Evolutionary conservation across 1,140 invertebrate species (phyloP).

Genomic region (Cotesia chilonis): DNA sequence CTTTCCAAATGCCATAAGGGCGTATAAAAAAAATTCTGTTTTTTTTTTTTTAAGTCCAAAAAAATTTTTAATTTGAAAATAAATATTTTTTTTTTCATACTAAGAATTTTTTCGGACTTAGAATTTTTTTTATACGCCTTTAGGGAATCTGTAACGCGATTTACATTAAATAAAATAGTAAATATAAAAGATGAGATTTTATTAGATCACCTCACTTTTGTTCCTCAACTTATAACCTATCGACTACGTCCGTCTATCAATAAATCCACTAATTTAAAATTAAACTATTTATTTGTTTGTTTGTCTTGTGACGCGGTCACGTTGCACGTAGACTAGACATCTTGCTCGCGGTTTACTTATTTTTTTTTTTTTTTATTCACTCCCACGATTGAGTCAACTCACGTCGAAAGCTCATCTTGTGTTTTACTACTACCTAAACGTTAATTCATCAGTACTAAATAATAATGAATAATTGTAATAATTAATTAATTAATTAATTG

Average conservation of each 20-base stretch:
- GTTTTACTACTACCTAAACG: constrained; percentile 19
- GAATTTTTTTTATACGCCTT: not conserved
- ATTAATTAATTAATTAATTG: not conserved
- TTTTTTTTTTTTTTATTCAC: constrained; percentile 2
- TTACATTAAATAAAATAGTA: no score
- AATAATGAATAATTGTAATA: not conserved
- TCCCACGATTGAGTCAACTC: constrained; percentile 35
- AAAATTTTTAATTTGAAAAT: no score
- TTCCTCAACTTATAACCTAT: not conserved
- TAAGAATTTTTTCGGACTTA: no score
- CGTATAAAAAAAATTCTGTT: not conserved
- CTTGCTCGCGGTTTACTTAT: constrained; percentile 9
- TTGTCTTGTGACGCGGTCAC: constrained; percentile 20
- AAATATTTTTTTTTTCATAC: no score
- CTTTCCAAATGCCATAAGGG: constrained; percentile 25
- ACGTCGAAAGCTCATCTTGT: not conserved
- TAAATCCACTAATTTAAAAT: not conserved
- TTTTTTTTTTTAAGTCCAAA: no score
- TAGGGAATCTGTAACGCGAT: no score
- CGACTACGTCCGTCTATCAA: not conserved
- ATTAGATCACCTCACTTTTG: not conserved
- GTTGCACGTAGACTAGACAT: constrained; percentile 35
- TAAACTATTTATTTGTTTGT: constrained; percentile 20
- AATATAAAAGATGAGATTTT: not conserved
- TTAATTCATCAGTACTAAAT: not conserved